Base-by-base conservation (phyloP, 2,888 invertebrate genomes). In the Microplitis manilae region DNA sequence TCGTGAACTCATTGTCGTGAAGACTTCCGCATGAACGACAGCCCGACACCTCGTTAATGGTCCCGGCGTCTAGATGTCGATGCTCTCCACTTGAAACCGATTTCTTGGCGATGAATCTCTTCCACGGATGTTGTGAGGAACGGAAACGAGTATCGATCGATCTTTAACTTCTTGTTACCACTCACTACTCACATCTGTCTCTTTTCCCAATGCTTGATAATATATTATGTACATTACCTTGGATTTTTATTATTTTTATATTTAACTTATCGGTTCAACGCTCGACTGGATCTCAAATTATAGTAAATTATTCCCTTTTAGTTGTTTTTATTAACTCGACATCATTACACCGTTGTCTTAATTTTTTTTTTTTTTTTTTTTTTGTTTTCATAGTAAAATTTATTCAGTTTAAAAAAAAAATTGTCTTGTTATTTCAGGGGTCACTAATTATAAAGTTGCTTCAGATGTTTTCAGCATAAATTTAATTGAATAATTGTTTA, bases 31-130 rank as follows among this genome's bases (percentile, higher is more conserved):
- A 38, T n/a, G 71, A 38, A 62, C 61, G 60, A 71, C 71, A 67
- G 50, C 50, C 67, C 67, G 59, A 73, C 73, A 67, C 73, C 50
- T 73, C 65, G 73, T 73, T 73, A 65, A 73, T 67, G 73, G 59
- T 67, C 50, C 67, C 67, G 65, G 13, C 67, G 65, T 64, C 39
- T 64, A 67, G 50, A 73, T 67, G 73, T 64, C 67, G 67, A 65
- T 73, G 67, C 67, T 50, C 67, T 59, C 38, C 50, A 73, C 67
- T 73, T 65, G 59, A 20, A 9, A 59, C 65, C 59, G 67, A 30
- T 64, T 64, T 30, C 50, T 40, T 15, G 41, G 30, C 60, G 50
- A 68, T 68, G 17, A 15, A 68, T 17, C 50, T 68, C 17, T 68
- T 15, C 17, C 7, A 9, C 8, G 9, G 50, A 50, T 50, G 50